Evolutionary conservation across 2,888 invertebrate genomes (phyloP).

Genomic region (Rhingia campestris): DNA sequence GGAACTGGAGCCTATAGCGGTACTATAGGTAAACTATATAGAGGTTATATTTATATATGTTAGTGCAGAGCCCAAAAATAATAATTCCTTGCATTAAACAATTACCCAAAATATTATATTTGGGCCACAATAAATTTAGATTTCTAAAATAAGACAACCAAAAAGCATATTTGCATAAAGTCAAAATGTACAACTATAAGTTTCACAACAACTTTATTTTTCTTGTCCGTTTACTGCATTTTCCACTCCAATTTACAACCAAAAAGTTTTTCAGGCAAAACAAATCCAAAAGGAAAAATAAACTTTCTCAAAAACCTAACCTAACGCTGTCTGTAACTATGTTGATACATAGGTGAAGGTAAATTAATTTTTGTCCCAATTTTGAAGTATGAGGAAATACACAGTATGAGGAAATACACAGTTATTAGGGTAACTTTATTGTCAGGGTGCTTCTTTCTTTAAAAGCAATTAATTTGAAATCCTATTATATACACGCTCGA

Average conservation of each 20-base stretch:
- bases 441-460: conserved; percentile 37
- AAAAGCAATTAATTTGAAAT: conserved; percentile 57
- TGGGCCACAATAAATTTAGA: no score
- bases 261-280: conserved; percentile 48
- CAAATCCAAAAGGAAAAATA: conserved; percentile 36
- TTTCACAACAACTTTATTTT: conserved; percentile 31
- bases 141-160: neutral
- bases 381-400: conserved; percentile 26
- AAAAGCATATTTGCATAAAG: neutral
- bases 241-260: conserved; percentile 40
- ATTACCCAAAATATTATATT: no score
- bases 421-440: conserved; percentile 51
- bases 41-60: no score
- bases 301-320: conserved; percentile 9
- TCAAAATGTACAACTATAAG: neutral
- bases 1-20: no score
- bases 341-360: conserved; percentile 8
- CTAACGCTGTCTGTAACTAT: neutral
- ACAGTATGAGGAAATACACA: conserved; percentile 34
- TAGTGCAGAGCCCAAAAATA: no score
- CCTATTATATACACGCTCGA: conserved; percentile 42
- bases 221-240: conserved; percentile 37
- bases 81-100: no score
- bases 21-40: no score
- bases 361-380: neutral